These are phyloP conservation scores for Gorilla gorilla DNA, from an alignment of 2,113 vertebrate genomes.

Conservation along the genomic window DNA sequence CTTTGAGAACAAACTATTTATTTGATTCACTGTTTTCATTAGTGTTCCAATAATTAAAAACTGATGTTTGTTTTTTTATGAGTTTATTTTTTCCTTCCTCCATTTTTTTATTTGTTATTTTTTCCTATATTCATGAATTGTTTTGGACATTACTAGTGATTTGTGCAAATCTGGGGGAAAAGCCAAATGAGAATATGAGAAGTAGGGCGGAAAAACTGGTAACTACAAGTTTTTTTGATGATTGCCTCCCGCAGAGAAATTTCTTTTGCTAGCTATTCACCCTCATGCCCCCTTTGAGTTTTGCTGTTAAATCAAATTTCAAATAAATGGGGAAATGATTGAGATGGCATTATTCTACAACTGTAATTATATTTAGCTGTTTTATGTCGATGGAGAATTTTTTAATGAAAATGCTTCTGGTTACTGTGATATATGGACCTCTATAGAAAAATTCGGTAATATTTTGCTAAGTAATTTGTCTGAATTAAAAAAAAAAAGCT, in stretches of 20 bases:
- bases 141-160: slow-evolving; percentile 2
- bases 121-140: neutral
- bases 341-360: neutral
- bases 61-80: neutral
- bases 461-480: neutral
- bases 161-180: slow-evolving; percentile 21
- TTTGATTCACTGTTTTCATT: slow-evolving; percentile 65
- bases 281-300: neutral
- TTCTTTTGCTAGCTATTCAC: neutral
- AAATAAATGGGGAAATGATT: slow-evolving; percentile 18
- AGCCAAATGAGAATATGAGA: slow-evolving; percentile 31
- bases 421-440: neutral
- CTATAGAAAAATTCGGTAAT: neutral
- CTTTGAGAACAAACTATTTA: slow-evolving; percentile 40
- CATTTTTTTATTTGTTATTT: neutral
- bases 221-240: neutral
- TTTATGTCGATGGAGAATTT: neutral
- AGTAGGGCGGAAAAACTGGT: neutral
- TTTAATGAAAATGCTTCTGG: neutral
- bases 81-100: neutral
- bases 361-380: neutral
- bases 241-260: neutral
- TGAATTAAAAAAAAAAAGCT: neutral
- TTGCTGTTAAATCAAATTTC: slow-evolving; percentile 18
- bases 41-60: slow-evolving; percentile 63